phyloP scores from a whole-genome alignment of 35 echinoderm and acorn worm genomes.

The Stichopus chloronotus region DNA sequence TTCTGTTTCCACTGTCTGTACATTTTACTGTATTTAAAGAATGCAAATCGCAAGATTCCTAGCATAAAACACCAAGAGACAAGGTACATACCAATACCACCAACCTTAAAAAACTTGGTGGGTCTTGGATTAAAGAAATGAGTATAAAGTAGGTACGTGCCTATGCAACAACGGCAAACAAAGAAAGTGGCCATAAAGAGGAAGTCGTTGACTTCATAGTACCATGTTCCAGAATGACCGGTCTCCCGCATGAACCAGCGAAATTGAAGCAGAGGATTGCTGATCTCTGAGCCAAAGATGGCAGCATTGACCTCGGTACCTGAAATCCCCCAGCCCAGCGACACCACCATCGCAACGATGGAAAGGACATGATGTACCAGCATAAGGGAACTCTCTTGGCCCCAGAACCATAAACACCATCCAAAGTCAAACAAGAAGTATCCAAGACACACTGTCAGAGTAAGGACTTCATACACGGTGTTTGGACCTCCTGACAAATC shows the following conservation, averaged over 20 bases:
- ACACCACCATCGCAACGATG: conserved; percentile 65
- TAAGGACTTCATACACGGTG: conserved; percentile 75
- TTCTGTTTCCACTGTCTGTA: conserved; percentile 55
- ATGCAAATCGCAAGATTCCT: conserved; percentile 67
- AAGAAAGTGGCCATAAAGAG: conserved; percentile 81
- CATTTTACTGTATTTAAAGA: conserved; percentile 76
- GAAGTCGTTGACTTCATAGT: conserved; percentile 92
- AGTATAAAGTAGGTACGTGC: conserved; percentile 68
- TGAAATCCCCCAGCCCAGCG: conserved; percentile 56
- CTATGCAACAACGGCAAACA: conserved; percentile 71
- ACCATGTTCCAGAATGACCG: conserved; percentile 48
- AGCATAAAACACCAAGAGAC: conserved; percentile 78
- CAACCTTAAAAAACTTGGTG: conserved; percentile 66
- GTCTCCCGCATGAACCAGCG: conserved; percentile 87
- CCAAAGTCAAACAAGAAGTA: conserved; percentile 93
- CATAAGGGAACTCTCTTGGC: conserved; percentile 71
- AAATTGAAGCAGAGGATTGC: conserved; percentile 87
- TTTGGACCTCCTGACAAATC: conserved; percentile 73
- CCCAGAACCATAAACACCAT: conserved; percentile 92
- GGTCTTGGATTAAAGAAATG: conserved; percentile 72
- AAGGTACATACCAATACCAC: conserved; percentile 72
- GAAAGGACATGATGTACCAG: conserved; percentile 81
- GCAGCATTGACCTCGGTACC: conserved; percentile 86
- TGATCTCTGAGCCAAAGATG: conserved; percentile 86
- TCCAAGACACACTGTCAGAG: conserved; percentile 79